Evolutionary conservation across 2,113 vertebrate genomes (phyloP), one percentile per base, ranked within the genome.

Genomic region (Ictalurus furcatus): DNA sequence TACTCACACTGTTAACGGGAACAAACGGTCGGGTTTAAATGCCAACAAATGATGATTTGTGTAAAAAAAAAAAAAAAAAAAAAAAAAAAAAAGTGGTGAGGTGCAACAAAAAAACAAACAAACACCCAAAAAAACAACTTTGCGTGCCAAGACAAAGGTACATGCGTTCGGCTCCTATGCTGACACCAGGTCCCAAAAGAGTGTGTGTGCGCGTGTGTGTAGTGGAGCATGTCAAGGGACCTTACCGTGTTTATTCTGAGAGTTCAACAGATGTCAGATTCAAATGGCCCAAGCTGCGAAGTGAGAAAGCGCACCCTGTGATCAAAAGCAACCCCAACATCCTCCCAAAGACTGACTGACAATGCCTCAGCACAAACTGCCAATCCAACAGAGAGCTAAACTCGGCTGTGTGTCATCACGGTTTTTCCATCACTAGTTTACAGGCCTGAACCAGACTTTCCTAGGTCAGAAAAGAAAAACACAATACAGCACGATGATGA

Each of bases 241-340:
- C 84, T 88, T 83, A 86, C 88, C 44, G 25, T 90, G 90, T 91
- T 86, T 91, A 90, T 88, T 91, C 88, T 61, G 88, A 91, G 88
- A 91, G 78, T 89, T 89, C 85, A 90, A 85, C 88, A 74, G 84
- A 86, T 85, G 76, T 87, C 58, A 87, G 83, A 91, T 88, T 89
- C 82, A 85, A 89, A 89, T 87, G 17, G 76, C 52, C 59, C 89
- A 65, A 34, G 86, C 79, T 88, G 52, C 84, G 69, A 86, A 84
- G 59, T 76, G 83, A 87, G 71, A 59, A 89, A 84, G 12, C 80
- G 71, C 87, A 87, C 81, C 54, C 58, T n/a, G 52, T 34, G 61
- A 40, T 87, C 16, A 79, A 67, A 56, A 34, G 30, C 19, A 56
- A 44, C 34, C 87, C 37, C 37, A 84, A 48, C 81, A 76, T 61